Percentiles rank a stretch among this genome's conserved stretches.
These are phyloP conservation scores for Seira musarum DNA, from an alignment of 2,888 invertebrate species.

Conservation along the genomic window DNA sequence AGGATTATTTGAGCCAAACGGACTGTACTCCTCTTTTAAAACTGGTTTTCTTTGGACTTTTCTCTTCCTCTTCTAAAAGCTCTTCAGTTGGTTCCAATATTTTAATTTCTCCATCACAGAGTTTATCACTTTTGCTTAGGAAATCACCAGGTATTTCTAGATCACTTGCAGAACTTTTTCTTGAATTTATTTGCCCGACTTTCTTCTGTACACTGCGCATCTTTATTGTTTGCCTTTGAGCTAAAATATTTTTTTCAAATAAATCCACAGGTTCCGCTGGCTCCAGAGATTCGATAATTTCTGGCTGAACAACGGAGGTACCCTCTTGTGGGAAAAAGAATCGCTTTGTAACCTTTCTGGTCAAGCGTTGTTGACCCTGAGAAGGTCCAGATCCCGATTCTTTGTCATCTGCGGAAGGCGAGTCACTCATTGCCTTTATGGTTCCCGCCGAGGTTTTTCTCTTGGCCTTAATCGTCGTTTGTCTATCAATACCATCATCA, in stretches of 20 bases:
- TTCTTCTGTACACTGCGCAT: slow-evolving; percentile 33
- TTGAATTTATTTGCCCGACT: slow-evolving; percentile 35
- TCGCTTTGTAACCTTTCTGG: slow-evolving; percentile 59
- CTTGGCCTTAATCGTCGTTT: slow-evolving; percentile 68
- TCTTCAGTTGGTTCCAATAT: slow-evolving; percentile 10
- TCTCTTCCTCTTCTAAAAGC: slow-evolving; percentile 26
- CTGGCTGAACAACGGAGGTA: slow-evolving; percentile 47
- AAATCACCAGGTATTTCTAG: slow-evolving; percentile 46
- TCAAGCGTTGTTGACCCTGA: slow-evolving; percentile 35
- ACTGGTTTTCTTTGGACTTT: slow-evolving; percentile 19
- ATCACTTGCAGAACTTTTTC: slow-evolving; percentile 55
- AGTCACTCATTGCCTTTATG: slow-evolving; percentile 24
- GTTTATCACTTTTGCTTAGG: slow-evolving; percentile 37
- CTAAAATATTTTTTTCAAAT: slow-evolving; percentile 59
- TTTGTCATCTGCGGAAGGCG: slow-evolving; percentile 19
- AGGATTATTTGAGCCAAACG: slow-evolving; percentile 12
- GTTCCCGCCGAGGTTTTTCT: slow-evolving; percentile 34
- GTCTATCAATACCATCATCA: slow-evolving; percentile 62
- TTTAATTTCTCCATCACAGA: slow-evolving; percentile 38
- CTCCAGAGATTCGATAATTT: slow-evolving; percentile 43
- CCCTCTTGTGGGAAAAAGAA: slow-evolving; percentile 63
- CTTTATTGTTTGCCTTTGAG: slow-evolving; percentile 38
- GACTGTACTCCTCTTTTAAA: slow-evolving; percentile 14
- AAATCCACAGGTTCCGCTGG: slow-evolving; percentile 41
- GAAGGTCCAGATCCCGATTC: not conserved